phyloP scores from a whole-genome alignment of 1,140 invertebrate species.

The Bombus waltoni region DNA sequence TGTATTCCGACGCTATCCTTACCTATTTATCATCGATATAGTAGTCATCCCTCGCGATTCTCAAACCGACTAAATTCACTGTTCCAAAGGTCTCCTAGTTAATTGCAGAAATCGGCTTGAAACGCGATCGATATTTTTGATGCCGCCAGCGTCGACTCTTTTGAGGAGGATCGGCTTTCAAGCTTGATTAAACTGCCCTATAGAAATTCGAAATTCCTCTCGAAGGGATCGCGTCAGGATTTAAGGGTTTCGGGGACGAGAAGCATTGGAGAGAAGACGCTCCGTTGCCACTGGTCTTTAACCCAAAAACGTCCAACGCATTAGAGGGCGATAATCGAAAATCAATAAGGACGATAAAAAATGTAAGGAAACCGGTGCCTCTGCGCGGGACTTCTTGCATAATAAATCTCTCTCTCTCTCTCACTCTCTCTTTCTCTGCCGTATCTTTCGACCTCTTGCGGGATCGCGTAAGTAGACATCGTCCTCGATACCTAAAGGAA shows the following conservation, averaged over 20 bases:
- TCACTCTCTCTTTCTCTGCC: neutral
- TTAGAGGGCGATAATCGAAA: conserved; percentile 67
- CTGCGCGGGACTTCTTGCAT: conserved; percentile 56
- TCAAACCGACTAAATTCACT: neutral
- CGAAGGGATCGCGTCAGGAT: conserved; percentile 23
- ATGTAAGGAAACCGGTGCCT: conserved; percentile 50
- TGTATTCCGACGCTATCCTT: neutral
- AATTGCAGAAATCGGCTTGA: conserved; percentile 26
- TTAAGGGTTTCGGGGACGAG: conserved; percentile 18
- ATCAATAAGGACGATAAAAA: conserved; percentile 67
- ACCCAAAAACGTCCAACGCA: conserved; percentile 67
- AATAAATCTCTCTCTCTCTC: conserved; percentile 60
- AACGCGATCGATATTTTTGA: conserved; percentile 5
- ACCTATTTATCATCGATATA: neutral
- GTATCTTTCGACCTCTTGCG: no score
- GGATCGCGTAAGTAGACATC: conserved; percentile 20
- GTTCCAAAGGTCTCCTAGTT: neutral
- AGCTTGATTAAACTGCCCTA: conserved; percentile 30
- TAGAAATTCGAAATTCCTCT: conserved; percentile 40
- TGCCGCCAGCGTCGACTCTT: neutral
- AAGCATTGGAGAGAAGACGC: conserved; percentile 12
- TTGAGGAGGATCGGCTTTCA: conserved; percentile 1
- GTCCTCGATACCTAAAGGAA: conserved; percentile 16
- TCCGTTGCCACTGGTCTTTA: conserved; percentile 56
- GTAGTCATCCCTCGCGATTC: accelerated